phyloP scores from a whole-genome alignment of 2,113 vertebrate genomes.

The Pelusios castaneus region DNA sequence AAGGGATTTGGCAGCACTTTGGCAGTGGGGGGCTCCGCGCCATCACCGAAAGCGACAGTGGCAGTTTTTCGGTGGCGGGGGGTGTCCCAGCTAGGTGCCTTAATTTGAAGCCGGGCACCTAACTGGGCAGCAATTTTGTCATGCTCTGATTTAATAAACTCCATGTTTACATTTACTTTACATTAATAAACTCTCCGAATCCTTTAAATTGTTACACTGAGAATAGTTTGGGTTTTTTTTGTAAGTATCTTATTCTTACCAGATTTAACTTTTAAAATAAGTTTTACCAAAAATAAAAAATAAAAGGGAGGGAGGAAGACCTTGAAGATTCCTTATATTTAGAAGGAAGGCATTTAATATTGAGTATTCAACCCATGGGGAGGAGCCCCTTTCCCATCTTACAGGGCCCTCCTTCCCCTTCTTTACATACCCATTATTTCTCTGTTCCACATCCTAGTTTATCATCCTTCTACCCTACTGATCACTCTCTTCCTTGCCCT shows the following conservation, averaged over 20 bases:
- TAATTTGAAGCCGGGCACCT: no score
- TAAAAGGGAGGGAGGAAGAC: not conserved
- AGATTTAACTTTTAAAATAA: not conserved
- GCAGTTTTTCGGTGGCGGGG: no score
- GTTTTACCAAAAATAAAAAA: no score
- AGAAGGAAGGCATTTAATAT: not conserved
- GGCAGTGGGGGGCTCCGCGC: no score
- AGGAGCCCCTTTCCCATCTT: not conserved
- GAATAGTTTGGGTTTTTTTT: not conserved
- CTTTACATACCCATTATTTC: not conserved
- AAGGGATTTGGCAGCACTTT: no score
- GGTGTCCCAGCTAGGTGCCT: no score
- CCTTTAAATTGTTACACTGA: not conserved
- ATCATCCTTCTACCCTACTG: not conserved
- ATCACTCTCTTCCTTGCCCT: not conserved
- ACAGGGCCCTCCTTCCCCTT: not conserved
- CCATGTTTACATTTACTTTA: accelerated
- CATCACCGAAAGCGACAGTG: no score
- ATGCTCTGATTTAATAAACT: not conserved
- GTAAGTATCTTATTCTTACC: not conserved
- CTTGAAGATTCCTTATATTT: not conserved
- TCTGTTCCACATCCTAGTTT: not conserved
- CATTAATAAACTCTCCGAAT: not conserved
- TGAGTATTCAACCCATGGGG: not conserved
- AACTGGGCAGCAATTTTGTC: no score